phyloP scores from a whole-genome alignment of 2,797 vertebrate species.

The Huso huso region DNA sequence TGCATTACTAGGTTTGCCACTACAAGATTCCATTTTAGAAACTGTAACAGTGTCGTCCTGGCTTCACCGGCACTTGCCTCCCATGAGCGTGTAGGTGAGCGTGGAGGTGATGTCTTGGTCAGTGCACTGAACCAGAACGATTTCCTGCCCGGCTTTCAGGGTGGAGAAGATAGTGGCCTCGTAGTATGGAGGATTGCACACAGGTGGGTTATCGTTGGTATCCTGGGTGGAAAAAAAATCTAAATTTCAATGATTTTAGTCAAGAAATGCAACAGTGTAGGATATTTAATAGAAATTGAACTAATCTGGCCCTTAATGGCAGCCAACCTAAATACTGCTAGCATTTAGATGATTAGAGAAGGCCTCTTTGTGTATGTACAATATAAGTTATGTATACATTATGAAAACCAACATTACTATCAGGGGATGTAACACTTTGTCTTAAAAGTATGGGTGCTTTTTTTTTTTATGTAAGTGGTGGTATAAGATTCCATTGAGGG shows the following conservation, averaged over 20 bases:
- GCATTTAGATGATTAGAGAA: too few relatives aligned
- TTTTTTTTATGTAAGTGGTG: too few relatives aligned
- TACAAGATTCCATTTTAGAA: background rate
- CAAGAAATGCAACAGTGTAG: background rate
- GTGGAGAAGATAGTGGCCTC: conserved; percentile 26
- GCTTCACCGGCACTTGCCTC: conserved; percentile 29
- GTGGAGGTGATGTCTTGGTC: conserved; percentile 25
- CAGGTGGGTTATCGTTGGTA: conserved; percentile 40
- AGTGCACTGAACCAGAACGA: conserved; percentile 30
- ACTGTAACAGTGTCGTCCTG: background rate
- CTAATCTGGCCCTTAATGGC: background rate
- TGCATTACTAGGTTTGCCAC: background rate
- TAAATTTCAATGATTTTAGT: background rate
- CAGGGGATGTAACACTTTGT: too few relatives aligned
- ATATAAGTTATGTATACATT: too few relatives aligned
- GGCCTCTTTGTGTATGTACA: too few relatives aligned
- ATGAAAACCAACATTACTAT: too few relatives aligned
- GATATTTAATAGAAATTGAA: background rate
- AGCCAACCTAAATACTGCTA: too few relatives aligned
- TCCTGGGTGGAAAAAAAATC: conserved; percentile 32
- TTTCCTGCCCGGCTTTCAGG: background rate
- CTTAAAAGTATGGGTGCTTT: too few relatives aligned
- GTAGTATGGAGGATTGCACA: conserved; percentile 41
- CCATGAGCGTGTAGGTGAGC: conserved; percentile 39
- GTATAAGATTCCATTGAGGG: too few relatives aligned